phyloP scores from a whole-genome alignment of 2,797 vertebrate genomes.

The Amniataba percoides region DNA sequence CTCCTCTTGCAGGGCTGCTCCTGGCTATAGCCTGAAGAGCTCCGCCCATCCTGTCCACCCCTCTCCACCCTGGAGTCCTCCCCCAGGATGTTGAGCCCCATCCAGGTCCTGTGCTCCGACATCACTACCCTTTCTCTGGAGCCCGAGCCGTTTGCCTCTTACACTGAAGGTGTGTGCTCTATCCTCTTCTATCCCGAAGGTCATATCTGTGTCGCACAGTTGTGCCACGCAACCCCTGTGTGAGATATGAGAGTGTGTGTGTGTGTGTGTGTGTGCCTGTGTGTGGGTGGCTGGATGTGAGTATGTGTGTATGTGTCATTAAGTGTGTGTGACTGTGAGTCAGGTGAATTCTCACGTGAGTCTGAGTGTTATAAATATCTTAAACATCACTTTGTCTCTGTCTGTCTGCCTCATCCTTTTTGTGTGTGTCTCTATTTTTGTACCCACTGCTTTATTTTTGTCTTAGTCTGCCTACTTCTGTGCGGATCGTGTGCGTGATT shows the following conservation, averaged over 20 bases:
- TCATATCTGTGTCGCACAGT: slow-evolving; percentile 54
- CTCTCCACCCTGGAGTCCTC: slow-evolving; percentile 86
- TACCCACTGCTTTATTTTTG: slow-evolving; percentile 68
- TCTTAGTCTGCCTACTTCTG: slow-evolving; percentile 40
- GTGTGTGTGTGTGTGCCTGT: slow-evolving; percentile 12
- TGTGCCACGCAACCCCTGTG: slow-evolving; percentile 59
- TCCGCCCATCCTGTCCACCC: slow-evolving; percentile 84
- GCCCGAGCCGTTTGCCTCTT: slow-evolving; percentile 87
- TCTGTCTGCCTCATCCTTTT: slow-evolving; percentile 59
- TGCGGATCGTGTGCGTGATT: slow-evolving; percentile 38
- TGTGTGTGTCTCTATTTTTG: slow-evolving; percentile 70
- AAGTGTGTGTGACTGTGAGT: slow-evolving; percentile 38
- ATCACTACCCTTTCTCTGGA: slow-evolving; percentile 89
- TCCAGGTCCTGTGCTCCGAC: slow-evolving; percentile 89
- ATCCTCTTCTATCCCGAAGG: slow-evolving; percentile 76
- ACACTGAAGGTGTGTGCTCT: slow-evolving; percentile 87
- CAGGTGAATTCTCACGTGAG: slow-evolving; percentile 51
- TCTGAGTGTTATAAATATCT: slow-evolving; percentile 70
- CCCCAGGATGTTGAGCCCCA: slow-evolving; percentile 88
- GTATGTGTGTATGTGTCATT: background rate
- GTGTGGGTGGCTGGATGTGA: slow-evolving; percentile 16
- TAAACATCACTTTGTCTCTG: slow-evolving; percentile 62
- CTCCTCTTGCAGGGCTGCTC: slow-evolving; percentile 87
- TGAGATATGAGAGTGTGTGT: slow-evolving; percentile 28
- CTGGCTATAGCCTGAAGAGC: slow-evolving; percentile 88